These are phyloP conservation scores for Haliclystus octoradiatus DNA, from an alignment of 30 jellyfish, hydroid and myxozoan species.

Conservation along the genomic window DNA sequence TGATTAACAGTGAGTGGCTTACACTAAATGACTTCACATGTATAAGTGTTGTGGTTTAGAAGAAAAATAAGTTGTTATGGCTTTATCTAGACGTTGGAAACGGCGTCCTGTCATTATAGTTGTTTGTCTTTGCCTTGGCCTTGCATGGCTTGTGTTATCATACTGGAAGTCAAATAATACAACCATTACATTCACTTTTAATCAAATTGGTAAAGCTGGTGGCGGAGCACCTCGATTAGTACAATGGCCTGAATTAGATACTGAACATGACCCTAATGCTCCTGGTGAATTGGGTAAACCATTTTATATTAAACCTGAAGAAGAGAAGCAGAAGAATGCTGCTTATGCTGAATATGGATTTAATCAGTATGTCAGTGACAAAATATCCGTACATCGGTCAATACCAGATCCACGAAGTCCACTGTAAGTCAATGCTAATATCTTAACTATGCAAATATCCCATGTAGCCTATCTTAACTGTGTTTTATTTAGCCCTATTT, in stretches of 20 bases:
- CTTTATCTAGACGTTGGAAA: background rate
- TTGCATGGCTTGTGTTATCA: background rate
- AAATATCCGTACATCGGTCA: constrained; percentile 80
- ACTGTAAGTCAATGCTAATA: constrained; percentile 71
- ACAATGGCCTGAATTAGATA: constrained; percentile 69
- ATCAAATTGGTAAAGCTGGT: too few relatives aligned
- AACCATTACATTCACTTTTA: too few relatives aligned
- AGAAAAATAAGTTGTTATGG: too few relatives aligned
- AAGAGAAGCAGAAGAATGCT: constrained; percentile 26
- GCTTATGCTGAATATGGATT: constrained; percentile 95
- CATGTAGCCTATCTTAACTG: too few relatives aligned
- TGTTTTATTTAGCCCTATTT: too few relatives aligned
- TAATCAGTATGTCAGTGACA: constrained; percentile 89
- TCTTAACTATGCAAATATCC: too few relatives aligned
- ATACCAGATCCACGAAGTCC: constrained; percentile 77
- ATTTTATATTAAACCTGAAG: constrained; percentile 52
- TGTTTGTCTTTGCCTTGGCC: background rate
- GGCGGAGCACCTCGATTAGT: background rate
- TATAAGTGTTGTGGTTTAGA: too few relatives aligned
- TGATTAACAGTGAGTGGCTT: too few relatives aligned
- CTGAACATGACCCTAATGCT: constrained; percentile 25
- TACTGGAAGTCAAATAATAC: background rate
- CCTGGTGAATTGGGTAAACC: constrained; percentile 94
- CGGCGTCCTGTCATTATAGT: background rate
- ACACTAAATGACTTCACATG: too few relatives aligned